These are phyloP conservation scores for Phainopepla nitens DNA, from an alignment of 2,113 vertebrate genomes.

Conservation along the genomic window DNA sequence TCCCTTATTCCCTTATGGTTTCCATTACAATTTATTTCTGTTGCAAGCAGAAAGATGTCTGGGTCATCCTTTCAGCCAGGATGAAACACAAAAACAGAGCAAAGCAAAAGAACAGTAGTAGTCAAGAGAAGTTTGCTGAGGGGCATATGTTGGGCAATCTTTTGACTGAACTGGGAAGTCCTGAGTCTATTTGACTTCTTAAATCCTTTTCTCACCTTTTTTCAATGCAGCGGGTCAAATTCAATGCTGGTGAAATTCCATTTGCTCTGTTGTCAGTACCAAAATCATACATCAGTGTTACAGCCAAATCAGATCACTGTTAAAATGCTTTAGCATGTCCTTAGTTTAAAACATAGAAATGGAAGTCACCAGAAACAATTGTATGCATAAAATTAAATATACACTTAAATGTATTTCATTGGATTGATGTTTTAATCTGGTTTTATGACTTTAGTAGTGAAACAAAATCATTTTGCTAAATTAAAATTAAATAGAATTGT, in stretches of 20 bases:
- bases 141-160: neutral
- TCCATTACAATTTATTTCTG: slow-evolving; percentile 50
- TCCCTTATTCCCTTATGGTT: neutral
- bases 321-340: neutral
- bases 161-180: neutral
- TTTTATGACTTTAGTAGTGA: slow-evolving; percentile 47
- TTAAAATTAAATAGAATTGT: slow-evolving; percentile 47
- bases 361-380: slow-evolving; percentile 6
- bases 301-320: neutral
- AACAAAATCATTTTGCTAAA: slow-evolving; percentile 44
- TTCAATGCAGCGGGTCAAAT: neutral
- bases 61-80: slow-evolving; percentile 22
- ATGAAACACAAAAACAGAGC: neutral
- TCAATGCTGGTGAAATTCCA: neutral
- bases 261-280: neutral
- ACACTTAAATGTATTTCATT: slow-evolving; percentile 1
- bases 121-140: neutral
- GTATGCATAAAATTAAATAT: slow-evolving; percentile 1
- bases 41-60: neutral
- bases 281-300: neutral
- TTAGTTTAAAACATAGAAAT: neutral
- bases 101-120: slow-evolving; percentile 5
- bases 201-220: slow-evolving; percentile 38
- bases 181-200: slow-evolving; percentile 3
- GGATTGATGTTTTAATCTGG: slow-evolving; percentile 47